These are phyloP conservation scores for Opisthograptis luteolata DNA, from an alignment of 2,888 invertebrate species.

Conservation along the genomic window DNA sequence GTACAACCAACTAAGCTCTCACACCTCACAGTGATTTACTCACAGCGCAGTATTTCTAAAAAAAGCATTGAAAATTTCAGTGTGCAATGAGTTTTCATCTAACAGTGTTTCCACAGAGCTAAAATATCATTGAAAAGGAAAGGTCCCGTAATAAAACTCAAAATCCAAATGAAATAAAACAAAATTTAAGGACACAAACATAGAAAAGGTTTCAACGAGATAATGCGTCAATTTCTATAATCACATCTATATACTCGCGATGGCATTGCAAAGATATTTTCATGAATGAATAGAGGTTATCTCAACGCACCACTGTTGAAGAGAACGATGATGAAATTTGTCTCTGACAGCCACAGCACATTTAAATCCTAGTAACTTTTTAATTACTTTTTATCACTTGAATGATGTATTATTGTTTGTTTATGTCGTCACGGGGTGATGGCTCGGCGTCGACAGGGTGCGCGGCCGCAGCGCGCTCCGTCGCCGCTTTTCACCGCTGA, in stretches of 20 bases:
- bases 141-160: no score
- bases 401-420: slow-evolving; percentile 28
- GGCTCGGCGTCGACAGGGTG: slow-evolving; percentile 42
- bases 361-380: no score
- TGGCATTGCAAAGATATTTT: slow-evolving; percentile 19
- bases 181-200: not conserved
- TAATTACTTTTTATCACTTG: no score
- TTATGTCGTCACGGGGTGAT: slow-evolving; percentile 38
- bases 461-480: slow-evolving; percentile 59
- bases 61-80: no score
- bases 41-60: no score
- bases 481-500: slow-evolving; percentile 73
- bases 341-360: not conserved
- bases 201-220: not conserved
- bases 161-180: not conserved
- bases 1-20: no score
- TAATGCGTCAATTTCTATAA: not conserved
- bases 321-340: slow-evolving; percentile 4
- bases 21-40: no score
- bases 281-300: slow-evolving; percentile 24
- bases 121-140: no score
- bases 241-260: not conserved
- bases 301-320: not conserved
- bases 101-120: no score
- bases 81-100: no score